phyloP scores from a whole-genome alignment of 2,888 invertebrate genomes.

The Heteromurus nitidus region DNA sequence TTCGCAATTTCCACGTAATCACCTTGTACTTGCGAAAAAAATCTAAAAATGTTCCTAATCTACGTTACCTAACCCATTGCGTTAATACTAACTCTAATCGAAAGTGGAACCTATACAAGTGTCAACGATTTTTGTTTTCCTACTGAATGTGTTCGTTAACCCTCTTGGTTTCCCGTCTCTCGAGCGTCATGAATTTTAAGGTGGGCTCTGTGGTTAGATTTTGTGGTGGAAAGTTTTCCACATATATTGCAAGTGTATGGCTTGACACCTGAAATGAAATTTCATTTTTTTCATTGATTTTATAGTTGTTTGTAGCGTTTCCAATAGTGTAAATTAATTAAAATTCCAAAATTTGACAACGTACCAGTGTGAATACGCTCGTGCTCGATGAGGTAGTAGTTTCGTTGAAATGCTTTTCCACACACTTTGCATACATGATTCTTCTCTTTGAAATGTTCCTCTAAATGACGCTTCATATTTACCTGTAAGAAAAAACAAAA shows the following conservation, averaged over 20 bases:
- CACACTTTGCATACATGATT: slow-evolving; percentile 86
- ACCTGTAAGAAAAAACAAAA: slow-evolving; percentile 76
- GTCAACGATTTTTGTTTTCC: not conserved
- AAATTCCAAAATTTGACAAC: not conserved
- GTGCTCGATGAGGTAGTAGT: slow-evolving; percentile 91
- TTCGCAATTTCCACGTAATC: too few relatives aligned
- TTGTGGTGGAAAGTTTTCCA: slow-evolving; percentile 91
- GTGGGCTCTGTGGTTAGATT: slow-evolving; percentile 93
- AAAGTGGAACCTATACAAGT: too few relatives aligned
- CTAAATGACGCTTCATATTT: slow-evolving; percentile 89
- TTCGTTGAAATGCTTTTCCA: slow-evolving; percentile 89
- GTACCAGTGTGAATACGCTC: slow-evolving; percentile 82
- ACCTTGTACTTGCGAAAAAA: too few relatives aligned
- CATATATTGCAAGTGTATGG: slow-evolving; percentile 91
- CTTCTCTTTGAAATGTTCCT: slow-evolving; percentile 88
- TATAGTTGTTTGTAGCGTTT: too few relatives aligned
- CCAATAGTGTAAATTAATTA: not conserved
- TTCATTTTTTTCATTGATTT: too few relatives aligned
- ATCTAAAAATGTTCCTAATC: too few relatives aligned
- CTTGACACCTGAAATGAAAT: slow-evolving; percentile 80
- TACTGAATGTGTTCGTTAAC: slow-evolving; percentile 75
- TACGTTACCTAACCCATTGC: too few relatives aligned
- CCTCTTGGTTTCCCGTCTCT: slow-evolving; percentile 90
- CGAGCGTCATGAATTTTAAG: slow-evolving; percentile 91
- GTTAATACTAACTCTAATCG: too few relatives aligned